Base-by-base conservation (phyloP, 2,113 vertebrate genomes). In the Brienomyrus longianalis region DNA sequence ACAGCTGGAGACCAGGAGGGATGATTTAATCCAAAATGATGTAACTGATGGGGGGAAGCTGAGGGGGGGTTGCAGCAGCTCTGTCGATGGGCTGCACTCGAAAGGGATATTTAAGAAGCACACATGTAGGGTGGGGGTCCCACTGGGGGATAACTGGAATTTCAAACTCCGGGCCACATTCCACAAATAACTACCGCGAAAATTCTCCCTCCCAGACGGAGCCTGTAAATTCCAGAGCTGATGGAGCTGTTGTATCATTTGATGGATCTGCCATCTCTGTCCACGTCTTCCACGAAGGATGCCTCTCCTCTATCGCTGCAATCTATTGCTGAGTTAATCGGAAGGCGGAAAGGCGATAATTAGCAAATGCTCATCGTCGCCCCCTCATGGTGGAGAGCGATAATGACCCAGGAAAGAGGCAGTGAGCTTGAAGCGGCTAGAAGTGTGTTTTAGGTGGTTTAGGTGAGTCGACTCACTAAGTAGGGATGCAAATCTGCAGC, bases 191-290 rank as follows among this genome's bases (percentile, higher is more conserved):
- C 45, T 48, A 13, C 45, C 35, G 19, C 10, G 7, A 86, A 86
- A 80, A 51, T n/a, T 17, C 50, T 86, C 10, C 83, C n/a, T 51
- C 48, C 45, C 43, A 31, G n/a, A 51, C 35, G 13, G 35, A 35
- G 74, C 35, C 74, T 17, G 35, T 80, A 86, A 31, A 50, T 15
- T 86, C 45, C 83, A 51, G 11, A 31, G 45, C n/a, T 86, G 83
- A 86, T 31, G 31, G 74, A 2, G 74, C 74, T 5, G 13, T 39
- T 17, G 35, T 77, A 39, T 80, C 74, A 43, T 80, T 80, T 86
- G 83, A 86, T 86, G 47, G 48, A 86, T 86, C 74, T 43, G 35
- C 74, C 74, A 80, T 80, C 74, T 43, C 74, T 80, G 62, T 70
- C 15, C 74, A 17, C 74, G 0, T 17, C 15, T 43, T 80, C 74